These are phyloP conservation scores for Danionella dracula DNA, from an alignment of 2,797 vertebrate genomes.

Conservation along the genomic window DNA sequence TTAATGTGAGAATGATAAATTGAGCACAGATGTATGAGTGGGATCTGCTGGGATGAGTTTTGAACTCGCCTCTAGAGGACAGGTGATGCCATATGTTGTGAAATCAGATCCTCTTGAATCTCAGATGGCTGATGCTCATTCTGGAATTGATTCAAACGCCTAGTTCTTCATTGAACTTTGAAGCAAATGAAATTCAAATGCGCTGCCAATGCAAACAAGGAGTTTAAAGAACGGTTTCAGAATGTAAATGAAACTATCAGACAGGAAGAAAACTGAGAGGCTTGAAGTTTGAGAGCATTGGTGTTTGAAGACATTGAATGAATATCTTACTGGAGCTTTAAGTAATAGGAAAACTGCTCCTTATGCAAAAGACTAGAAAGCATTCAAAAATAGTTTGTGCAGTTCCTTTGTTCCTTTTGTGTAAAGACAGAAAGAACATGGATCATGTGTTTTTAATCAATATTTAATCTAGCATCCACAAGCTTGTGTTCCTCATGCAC, in stretches of 20 bases:
- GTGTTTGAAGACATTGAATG: not conserved
- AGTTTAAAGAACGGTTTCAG: not conserved
- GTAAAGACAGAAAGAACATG: too few species aligned
- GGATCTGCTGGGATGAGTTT: not conserved
- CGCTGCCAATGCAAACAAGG: constrained; percentile 20
- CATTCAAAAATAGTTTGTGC: too few species aligned
- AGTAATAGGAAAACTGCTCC: too few species aligned
- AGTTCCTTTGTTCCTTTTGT: too few species aligned
- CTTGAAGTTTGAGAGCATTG: not conserved
- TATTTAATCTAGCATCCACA: too few species aligned
- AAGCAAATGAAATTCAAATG: constrained; percentile 33
- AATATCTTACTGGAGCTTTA: too few species aligned
- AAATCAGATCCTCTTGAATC: constrained; percentile 35
- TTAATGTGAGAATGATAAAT: constrained; percentile 37
- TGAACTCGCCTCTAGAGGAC: constrained; percentile 29
- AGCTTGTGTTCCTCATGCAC: too few species aligned
- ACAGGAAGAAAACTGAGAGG: not conserved
- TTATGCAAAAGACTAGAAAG: too few species aligned
- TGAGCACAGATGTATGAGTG: constrained; percentile 48
- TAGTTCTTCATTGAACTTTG: not conserved
- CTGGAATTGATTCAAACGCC: not conserved
- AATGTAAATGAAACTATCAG: constrained; percentile 11
- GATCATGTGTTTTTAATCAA: too few species aligned
- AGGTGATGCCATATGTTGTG: constrained; percentile 42
- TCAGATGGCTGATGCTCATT: not conserved